A percentile compares a stretch with the other conserved stretches of the same genome.
Evolutionary conservation across 2,113 vertebrate species (phyloP).

Genomic region (Patagioenas fasciata): DNA sequence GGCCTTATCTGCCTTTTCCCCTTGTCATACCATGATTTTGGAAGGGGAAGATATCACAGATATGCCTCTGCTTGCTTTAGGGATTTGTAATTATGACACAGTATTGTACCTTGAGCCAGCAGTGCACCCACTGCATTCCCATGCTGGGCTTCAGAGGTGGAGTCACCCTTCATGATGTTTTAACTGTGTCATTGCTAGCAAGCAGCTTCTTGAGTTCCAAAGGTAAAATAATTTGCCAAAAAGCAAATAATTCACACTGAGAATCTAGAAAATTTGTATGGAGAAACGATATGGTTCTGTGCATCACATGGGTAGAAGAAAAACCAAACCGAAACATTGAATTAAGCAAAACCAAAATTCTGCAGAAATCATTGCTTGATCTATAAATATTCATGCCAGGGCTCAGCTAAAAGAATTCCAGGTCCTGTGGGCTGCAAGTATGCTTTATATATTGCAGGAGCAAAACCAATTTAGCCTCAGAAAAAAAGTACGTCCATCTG

Average conservation of each 20-base stretch:
- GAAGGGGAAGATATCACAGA: background rate
- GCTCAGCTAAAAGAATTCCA: background rate
- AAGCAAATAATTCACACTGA: background rate
- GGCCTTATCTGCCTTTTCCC: background rate
- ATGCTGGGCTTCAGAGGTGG: background rate
- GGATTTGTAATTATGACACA: background rate
- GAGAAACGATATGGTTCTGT: background rate
- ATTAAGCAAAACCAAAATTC: background rate
- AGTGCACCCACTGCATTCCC: conserved; percentile 25
- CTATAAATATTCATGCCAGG: background rate
- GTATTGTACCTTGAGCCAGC: background rate
- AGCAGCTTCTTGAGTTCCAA: background rate
- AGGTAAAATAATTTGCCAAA: background rate
- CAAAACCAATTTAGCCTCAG: background rate
- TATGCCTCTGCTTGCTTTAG: conserved; percentile 22
- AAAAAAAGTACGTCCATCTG: background rate
- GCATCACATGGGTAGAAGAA: background rate
- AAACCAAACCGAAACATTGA: background rate
- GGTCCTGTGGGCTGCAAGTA: background rate
- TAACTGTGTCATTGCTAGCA: background rate
- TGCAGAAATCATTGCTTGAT: background rate
- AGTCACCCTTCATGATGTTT: background rate
- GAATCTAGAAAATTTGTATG: background rate
- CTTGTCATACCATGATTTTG: background rate
- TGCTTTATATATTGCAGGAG: background rate